These are phyloP conservation scores for Drosophila dunni DNA, from an alignment of 1,140 invertebrate genomes.

Conservation along the genomic window DNA sequence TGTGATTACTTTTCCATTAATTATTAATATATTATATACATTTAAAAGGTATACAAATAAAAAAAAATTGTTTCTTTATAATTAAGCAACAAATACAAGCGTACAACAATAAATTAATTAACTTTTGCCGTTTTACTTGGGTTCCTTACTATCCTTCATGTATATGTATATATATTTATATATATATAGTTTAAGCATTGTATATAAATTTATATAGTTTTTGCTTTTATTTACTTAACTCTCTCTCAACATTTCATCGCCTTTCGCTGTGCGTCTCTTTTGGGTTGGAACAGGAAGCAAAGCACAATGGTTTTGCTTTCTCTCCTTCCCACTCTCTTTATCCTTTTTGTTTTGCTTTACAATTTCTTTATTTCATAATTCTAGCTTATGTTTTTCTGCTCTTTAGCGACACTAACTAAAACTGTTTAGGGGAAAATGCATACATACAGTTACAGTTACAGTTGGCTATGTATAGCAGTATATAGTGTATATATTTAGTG, in stretches of 20 bases:
- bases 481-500: neutral
- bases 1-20: slow-evolving; percentile 35
- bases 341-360: slow-evolving; percentile 9
- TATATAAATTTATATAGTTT: slow-evolving; percentile 25
- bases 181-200: slow-evolving; percentile 36
- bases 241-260: slow-evolving; percentile 9
- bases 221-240: slow-evolving; percentile 29
- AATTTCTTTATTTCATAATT: slow-evolving; percentile 12
- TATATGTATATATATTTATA: slow-evolving; percentile 22
- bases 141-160: slow-evolving; percentile 28
- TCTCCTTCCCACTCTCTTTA: neutral
- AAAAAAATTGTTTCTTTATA: slow-evolving; percentile 65
- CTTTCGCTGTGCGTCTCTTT: slow-evolving; percentile 40
- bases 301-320: slow-evolving; percentile 7
- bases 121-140: slow-evolving; percentile 62
- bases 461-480: slow-evolving; percentile 1
- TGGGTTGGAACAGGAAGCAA: neutral
- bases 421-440: slow-evolving; percentile 17
- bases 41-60: slow-evolving; percentile 52
- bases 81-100: slow-evolving; percentile 79
- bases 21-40: slow-evolving; percentile 46
- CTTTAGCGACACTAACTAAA: slow-evolving; percentile 2
- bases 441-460: slow-evolving; percentile 22
- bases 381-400: slow-evolving; percentile 3
- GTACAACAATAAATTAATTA: slow-evolving; percentile 73